Evolutionary conservation across 2,113 vertebrate genomes (phyloP), one percentile per base, ranked within the genome.

Genomic region (Halichoeres trimaculatus): DNA sequence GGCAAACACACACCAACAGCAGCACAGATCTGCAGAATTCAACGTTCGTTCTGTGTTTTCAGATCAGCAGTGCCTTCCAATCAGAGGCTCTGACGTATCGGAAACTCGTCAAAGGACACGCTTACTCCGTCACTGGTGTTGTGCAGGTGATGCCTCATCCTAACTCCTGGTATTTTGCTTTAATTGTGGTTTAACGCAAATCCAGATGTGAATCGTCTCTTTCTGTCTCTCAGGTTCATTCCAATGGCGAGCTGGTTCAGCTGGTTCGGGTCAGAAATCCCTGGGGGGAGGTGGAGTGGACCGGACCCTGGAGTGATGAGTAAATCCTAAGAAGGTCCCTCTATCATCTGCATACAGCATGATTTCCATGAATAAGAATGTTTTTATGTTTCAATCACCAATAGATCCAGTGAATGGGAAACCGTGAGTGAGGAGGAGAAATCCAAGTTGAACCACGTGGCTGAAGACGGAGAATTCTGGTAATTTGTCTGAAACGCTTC

Each of bases 281-380:
- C 0, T 97, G 96, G 96, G 96, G 96, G 36, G 48, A 95, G 81
- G 92, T 95, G 91, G 95, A 98, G 83, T 98, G 97, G 95, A 95
- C 85, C 0, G 96, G 96, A 76, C 88, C 96, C 52, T 98, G 96
- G 96, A 96, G 95, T 60, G 96, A 98, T 70, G 81, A 89, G 96
- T 96, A 92, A 60, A 91, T 84, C 19, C 24, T 47, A 9, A 11
- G 7, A 56, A 2, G 4, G 17, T 62, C 4, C 10, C 40, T n/a
- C 23, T 50, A 20, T 23, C 16, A 50, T 76, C 34, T 34, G 9
- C 10, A 23, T 0, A 4, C 8, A 45, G 20, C 16, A 59, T 3
- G 0, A 34, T 23, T 55, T 22, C 4, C 12, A 13, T 10, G 1
- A 47, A 58, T 80, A 10, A 51, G 48, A 61, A 71, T 35, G 0